Conservation (phyloP, 2,888 invertebrate genomes). For the Drosophila suboccidentalis region DNA sequence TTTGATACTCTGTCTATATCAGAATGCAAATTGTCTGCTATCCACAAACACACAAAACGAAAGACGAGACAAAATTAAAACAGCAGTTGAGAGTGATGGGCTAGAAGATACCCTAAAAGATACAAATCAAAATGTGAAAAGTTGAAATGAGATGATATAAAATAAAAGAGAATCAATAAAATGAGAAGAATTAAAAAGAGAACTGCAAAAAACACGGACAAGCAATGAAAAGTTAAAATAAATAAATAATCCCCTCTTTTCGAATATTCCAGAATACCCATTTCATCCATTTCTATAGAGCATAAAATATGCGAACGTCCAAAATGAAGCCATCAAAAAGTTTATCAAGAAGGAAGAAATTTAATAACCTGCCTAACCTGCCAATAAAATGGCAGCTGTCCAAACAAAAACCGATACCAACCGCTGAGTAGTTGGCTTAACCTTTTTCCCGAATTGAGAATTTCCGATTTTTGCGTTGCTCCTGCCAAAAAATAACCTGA, state of each 20-base stretch:
- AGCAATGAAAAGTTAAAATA: not conserved
- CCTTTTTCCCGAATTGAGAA: constrained; percentile 54
- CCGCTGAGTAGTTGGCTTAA: constrained; percentile 65
- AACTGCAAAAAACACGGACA: not conserved
- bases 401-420: constrained; percentile 65
- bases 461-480: constrained; percentile 25
- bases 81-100: not conserved
- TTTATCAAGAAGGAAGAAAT: constrained; percentile 67
- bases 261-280: not conserved
- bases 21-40: constrained; percentile 65
- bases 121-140: not conserved
- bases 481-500: constrained; percentile 63
- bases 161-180: not conserved
- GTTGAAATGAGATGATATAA: not conserved
- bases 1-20: constrained; percentile 62
- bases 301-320: constrained; percentile 24
- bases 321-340: constrained; percentile 75
- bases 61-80: constrained; percentile 29
- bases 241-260: not conserved
- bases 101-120: constrained; percentile 5
- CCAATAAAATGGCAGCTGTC: constrained; percentile 80
- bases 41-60: constrained; percentile 35
- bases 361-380: constrained; percentile 70
- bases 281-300: not conserved
- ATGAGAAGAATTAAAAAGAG: not conserved